Base-by-base conservation (phyloP, 2,113 vertebrate genomes). In the Ochotona princeps region DNA sequence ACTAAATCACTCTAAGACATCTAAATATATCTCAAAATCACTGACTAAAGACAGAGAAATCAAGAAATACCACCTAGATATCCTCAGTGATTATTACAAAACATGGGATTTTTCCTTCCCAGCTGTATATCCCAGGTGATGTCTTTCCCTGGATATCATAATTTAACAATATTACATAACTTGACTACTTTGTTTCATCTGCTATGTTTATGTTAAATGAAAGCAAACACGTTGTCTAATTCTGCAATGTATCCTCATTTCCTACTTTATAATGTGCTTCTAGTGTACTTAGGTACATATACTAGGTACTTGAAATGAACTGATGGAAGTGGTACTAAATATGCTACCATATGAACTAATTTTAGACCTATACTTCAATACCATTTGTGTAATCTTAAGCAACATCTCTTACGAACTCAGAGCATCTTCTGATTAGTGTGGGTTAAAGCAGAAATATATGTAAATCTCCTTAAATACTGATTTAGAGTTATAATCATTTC, bases 391-490 rank as follows among this genome's bases (percentile, higher is more conserved):
- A 26, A 78, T 82, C 38, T 51, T 79, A 28, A 32, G 17, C 76
- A 80, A 44, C 38, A 26, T 38, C 54, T 76, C 57, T 76, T 51
- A 28, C 44, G 69, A 65, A 63, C 73, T 88, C 2, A 78, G 26
- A 78, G 13, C 2, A 73, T 63, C 51, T 21, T 80, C 21, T 60
- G 35, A 75, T 80, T 65, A 70, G 18, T 66, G 21, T n/a, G 25
- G 28, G 70, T 90, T 89, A 91, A 85, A 84, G 91, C 57, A 85
- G 74, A 5, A 83, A 32, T 82, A 15, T 47, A 76, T 38, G n/a
- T 61, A 60, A 96, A 82, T 74, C 26, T 86, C 47, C 88, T 82
- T 86, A 94, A 83, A 87, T 66, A 51, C 23, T 60, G 28, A 84
- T 94, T 89, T 84, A 82, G 1, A 54, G 4, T 51, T 90, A 83